phyloP scores from a whole-genome alignment of 2,113 vertebrate genomes.

The Phalacrocorax brasilianus region DNA sequence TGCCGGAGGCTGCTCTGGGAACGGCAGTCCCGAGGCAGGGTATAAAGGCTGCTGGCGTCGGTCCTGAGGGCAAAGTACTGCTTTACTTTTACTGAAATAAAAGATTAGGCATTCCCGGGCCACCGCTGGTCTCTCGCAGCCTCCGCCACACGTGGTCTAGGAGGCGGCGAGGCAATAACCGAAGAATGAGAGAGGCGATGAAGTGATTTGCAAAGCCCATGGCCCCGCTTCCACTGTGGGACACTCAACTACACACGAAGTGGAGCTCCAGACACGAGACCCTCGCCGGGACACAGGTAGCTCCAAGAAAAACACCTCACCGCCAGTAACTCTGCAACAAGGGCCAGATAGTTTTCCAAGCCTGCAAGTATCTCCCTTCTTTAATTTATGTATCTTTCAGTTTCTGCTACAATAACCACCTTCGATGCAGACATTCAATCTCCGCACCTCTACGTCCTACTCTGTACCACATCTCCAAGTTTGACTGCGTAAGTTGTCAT shows the following conservation, averaged over 20 bases:
- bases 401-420: not conserved
- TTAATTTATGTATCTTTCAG: not conserved
- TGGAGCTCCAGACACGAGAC: not conserved
- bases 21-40: not conserved
- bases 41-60: rapidly evolving
- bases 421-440: not conserved
- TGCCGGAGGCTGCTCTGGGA: not conserved
- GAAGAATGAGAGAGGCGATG: rapidly evolving
- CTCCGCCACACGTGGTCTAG: not conserved
- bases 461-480: not conserved
- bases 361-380: not conserved
- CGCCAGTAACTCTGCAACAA: not conserved
- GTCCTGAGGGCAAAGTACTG: not conserved
- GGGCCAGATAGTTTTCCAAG: not conserved
- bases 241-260: not conserved
- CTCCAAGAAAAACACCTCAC: not conserved
- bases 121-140: not conserved
- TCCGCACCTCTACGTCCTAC: not conserved
- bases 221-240: not conserved
- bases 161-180: rapidly evolving
- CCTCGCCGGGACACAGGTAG: not conserved
- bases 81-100: not conserved
- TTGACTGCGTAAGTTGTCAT: not conserved
- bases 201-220: rapidly evolving
- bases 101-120: not conserved